Base-by-base conservation (phyloP, 2,888 invertebrate species). In the Rhagophthalmus giganteus region DNA sequence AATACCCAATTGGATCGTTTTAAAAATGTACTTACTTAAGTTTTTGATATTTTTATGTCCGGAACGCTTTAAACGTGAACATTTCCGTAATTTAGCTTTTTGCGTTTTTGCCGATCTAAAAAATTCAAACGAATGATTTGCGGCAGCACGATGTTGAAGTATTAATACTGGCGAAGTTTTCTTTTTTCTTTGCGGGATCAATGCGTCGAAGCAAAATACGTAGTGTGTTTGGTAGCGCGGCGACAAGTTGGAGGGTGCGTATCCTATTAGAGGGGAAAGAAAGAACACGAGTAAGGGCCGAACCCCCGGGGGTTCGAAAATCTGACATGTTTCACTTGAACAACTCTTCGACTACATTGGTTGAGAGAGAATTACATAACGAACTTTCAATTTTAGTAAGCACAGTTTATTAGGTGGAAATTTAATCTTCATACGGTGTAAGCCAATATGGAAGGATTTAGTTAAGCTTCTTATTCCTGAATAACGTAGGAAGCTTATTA, bases 311-410 rank as follows among this genome's bases (percentile, higher is more conserved):
- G 57, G 51, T 54, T 59, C 50, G 51, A 49, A 63, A 63, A 63
- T 61, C 56, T 60, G 61, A 63, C 59, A 57, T 57, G 61, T 59
- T 51, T 54, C 39, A 58, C 55, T 60, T 47, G 47, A 56, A 52
- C 45, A 42, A 54, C 58, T 53, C 41, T 39, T 38, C 26, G 30
- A 28, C 44, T 50, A 33, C 37, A 42, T 50, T 27, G 33, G 50
- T 38, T 49, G 38, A 39, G 44, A n/a, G n/a, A 24, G 33, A 38
- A 50, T 44, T 44, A 44, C 41, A 37, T 46, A 46, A 46, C 35
- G 28, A 46, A 46, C 46, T 40, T 47, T 47, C 47, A 40, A 38
- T 46, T 46, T 38, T 38, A 15, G 37, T 15, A 46, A 38, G 46
- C 38, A 46, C 31, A 38, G 46, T 46, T 37, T 46, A 46, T 46